Conservation (phyloP, 2,888 invertebrate species). For the Labia minor region DNA sequence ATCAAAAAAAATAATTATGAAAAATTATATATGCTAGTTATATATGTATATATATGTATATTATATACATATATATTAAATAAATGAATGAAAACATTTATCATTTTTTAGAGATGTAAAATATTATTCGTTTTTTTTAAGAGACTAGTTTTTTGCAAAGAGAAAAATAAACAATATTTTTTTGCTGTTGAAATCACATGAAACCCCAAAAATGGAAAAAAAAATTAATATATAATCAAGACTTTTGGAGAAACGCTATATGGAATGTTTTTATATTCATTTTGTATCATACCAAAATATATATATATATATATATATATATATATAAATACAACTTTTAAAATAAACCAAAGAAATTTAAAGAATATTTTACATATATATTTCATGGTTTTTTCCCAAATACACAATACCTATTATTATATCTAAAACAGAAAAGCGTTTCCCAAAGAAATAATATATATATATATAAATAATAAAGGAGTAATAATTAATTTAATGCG, state of each 20-base stretch:
- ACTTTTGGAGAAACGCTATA: not conserved
- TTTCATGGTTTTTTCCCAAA: too few species aligned
- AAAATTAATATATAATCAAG: constrained; percentile 21
- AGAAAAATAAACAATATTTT: constrained; percentile 1
- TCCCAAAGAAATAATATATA: constrained; percentile 1
- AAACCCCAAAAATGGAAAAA: constrained; percentile 14
- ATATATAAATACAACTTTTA: too few species aligned
- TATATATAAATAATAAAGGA: not conserved
- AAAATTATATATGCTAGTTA: not conserved
- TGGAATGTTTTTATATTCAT: too few species aligned
- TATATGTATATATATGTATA: not conserved
- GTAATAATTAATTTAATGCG: constrained; percentile 13
- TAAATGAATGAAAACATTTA: constrained; percentile 1
- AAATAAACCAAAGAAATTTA: too few species aligned
- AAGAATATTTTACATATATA: too few species aligned
- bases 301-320: constrained; percentile 25
- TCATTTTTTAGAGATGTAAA: constrained; percentile 8
- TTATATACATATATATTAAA: not conserved
- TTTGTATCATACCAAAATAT: constrained; percentile 20
- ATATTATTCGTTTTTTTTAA: not conserved
- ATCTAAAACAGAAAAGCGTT: not conserved
- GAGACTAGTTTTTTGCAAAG: constrained; percentile 14
- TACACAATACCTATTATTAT: too few species aligned
- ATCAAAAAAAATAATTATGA: not conserved
- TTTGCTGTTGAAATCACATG: constrained; percentile 8